Evolutionary conservation across 2,797 vertebrate genomes (phyloP), one percentile per base, ranked within the genome.

Genomic region (Fistularia commersonii): DNA sequence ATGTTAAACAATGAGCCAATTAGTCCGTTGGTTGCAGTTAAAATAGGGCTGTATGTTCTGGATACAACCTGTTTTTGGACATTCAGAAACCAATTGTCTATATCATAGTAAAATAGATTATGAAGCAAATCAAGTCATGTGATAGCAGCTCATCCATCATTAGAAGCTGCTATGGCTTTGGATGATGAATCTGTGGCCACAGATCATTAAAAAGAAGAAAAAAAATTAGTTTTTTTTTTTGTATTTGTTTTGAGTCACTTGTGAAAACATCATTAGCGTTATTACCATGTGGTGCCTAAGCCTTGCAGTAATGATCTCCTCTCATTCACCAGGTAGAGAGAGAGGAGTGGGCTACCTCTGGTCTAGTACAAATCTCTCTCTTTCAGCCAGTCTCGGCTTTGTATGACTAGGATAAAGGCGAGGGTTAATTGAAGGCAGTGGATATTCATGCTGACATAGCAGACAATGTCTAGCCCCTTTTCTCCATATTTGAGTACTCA

Each of bases 381-480:
- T 88, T 88, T 87, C 79, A 84, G 82, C 71, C 59, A 49, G 64
- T 65, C 51, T 71, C 50, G 45, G 75, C 80, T 87, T 89, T 88
- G 85, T 88, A 75, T 73, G 74, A 52, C 47, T 54, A 51, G 72
- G 82, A 89, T 86, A 88, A 89, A 89, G 66, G 72, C 72, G 34
- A 73, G 67, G 67, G 68, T 76, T 89, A 83, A 88, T 87, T 88
- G 80, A 84, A 79, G 72, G 77, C 76, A 66, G 70, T 72, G 77
- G 81, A 87, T 87, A 87, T 89, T 88, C 81, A 82, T 82, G 65
- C 66, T 76, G 80, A 84, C 80, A 80, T 86, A 83, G 57, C 51
- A 81, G 74, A 89, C 84, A 88, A 87, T 88, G 80, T 81, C 76
- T 45, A 62, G 55, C 62, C 53, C 69, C 56, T 64, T 69, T 70